Evolutionary conservation across 2,113 vertebrate species (phyloP).

Genomic region (Gymnobelideus leadbeateri): DNA sequence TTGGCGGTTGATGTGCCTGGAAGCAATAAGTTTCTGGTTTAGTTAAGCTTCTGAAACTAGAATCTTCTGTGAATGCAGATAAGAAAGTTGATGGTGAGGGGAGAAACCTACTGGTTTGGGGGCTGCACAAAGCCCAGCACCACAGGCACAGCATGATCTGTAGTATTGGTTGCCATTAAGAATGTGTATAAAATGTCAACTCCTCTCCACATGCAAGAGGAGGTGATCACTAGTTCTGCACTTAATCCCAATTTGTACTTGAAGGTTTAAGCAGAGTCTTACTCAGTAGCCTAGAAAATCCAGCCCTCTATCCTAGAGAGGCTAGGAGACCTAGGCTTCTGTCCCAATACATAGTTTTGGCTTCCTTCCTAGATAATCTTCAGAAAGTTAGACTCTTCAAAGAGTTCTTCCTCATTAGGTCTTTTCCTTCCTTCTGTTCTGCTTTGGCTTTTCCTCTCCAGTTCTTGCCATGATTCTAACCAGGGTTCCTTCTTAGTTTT

Average conservation of each 20-base stretch:
- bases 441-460: not conserved
- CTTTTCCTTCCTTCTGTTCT: not conserved
- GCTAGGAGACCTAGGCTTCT: not conserved
- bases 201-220: not conserved
- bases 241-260: not conserved
- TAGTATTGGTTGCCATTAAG: not conserved
- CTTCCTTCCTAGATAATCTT: not conserved
- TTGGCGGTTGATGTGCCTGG: not conserved
- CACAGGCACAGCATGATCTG: not conserved
- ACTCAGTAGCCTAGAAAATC: not conserved
- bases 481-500: not conserved
- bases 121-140: not conserved
- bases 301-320: not conserved
- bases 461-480: not conserved
- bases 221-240: not conserved
- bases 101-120: not conserved
- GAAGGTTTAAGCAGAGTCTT: not conserved
- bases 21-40: slow-evolving; percentile 6
- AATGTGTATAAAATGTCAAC: not conserved
- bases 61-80: not conserved
- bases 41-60: slow-evolving; percentile 22
- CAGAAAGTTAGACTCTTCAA: not conserved
- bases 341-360: not conserved
- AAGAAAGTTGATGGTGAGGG: not conserved
- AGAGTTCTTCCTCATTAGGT: not conserved